A percentile compares a stretch with the other conserved stretches of the same genome.
Evolutionary conservation across 2,797 vertebrate species (phyloP).

Genomic region (Melanotaenia maccullochi): DNA sequence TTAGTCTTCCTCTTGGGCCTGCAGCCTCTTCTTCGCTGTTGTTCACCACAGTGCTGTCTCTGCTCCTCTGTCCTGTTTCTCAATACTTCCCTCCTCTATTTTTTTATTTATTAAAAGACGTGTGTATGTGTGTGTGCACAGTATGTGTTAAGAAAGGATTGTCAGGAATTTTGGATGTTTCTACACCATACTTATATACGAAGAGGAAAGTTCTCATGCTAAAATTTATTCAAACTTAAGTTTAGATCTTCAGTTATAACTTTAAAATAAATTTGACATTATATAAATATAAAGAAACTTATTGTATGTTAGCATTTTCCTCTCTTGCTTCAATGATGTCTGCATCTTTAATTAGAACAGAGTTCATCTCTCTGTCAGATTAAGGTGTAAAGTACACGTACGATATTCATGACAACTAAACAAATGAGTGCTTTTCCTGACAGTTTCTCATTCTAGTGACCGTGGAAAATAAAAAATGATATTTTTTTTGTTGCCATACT

Average conservation of each 20-base stretch:
- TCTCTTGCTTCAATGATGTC: no score
- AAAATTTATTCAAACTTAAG: background rate
- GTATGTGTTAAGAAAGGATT: background rate
- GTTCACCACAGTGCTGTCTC: slow-evolving; percentile 29
- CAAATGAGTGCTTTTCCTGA: no score
- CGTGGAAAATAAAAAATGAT: background rate
- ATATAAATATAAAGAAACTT: no score
- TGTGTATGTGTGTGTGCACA: slow-evolving; percentile 6
- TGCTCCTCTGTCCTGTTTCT: slow-evolving; percentile 11
- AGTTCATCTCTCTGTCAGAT: background rate
- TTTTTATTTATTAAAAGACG: slow-evolving; percentile 44
- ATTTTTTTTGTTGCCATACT: background rate
- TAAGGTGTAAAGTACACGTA: background rate
- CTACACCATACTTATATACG: background rate
- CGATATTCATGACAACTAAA: no score
- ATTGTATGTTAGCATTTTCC: no score
- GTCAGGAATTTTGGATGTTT: background rate
- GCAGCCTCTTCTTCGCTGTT: slow-evolving; percentile 38
- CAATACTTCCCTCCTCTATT: background rate
- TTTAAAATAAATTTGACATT: no score
- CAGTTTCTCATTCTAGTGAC: background rate
- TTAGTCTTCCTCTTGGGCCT: slow-evolving; percentile 47
- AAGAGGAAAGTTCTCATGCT: background rate
- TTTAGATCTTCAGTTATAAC: background rate
- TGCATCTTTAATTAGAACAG: background rate